phyloP scores from a whole-genome alignment of 2,888 invertebrate species.

The Cheilosia pagana region DNA sequence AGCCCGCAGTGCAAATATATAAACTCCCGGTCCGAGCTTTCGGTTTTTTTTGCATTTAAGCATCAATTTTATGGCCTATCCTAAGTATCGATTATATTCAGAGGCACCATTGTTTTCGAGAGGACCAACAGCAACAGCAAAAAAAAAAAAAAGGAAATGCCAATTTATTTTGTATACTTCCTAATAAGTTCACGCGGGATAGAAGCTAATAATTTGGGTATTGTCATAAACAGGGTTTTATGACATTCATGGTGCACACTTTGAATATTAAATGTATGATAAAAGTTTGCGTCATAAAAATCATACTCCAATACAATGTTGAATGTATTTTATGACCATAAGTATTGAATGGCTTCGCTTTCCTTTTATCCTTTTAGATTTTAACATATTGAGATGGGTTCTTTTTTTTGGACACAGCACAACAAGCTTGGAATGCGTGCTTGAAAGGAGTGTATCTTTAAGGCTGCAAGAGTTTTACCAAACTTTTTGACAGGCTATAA shows the following conservation, averaged over 20 bases:
- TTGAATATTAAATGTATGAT: constrained; percentile 61
- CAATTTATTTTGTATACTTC: constrained; percentile 50
- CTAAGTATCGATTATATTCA: constrained; percentile 61
- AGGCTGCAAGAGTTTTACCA: too few relatives aligned
- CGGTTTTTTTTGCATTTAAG: constrained; percentile 47
- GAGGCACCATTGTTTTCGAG: constrained; percentile 42
- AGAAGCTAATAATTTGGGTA: constrained; percentile 57
- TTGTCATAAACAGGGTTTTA: constrained; percentile 58
- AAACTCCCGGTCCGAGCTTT: constrained; percentile 4
- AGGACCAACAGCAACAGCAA: not conserved
- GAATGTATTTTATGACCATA: constrained; percentile 43
- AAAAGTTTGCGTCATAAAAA: constrained; percentile 50
- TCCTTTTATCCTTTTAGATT: too few relatives aligned
- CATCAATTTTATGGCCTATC: constrained; percentile 58
- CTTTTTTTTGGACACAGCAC: too few relatives aligned
- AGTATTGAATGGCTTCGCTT: constrained; percentile 18
- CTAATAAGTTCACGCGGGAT: constrained; percentile 58
- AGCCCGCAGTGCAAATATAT: constrained; percentile 6
- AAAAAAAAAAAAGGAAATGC: constrained; percentile 17
- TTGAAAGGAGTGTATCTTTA: too few relatives aligned
- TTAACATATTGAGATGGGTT: too few relatives aligned
- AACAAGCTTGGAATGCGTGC: too few relatives aligned
- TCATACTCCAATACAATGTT: constrained; percentile 50
- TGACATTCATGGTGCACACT: constrained; percentile 49
- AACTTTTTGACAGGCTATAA: too few relatives aligned